phyloP scores from a whole-genome alignment of 2,797 vertebrate genomes.

The Uromys caudimaculatus region DNA sequence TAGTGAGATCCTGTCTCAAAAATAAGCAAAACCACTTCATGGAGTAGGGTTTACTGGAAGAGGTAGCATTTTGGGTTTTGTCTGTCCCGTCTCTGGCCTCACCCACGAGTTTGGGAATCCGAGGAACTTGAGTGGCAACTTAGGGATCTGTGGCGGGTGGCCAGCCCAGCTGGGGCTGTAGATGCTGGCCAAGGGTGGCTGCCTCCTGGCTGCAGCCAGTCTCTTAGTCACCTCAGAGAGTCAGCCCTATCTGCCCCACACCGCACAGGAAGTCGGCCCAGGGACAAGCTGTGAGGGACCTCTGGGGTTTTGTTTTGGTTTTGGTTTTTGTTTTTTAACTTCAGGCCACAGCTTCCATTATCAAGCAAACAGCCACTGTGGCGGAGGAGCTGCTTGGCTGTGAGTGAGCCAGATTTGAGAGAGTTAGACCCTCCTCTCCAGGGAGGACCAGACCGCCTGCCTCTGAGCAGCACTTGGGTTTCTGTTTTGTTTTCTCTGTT shows the following conservation, averaged over 20 bases:
- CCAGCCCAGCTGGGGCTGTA: background rate
- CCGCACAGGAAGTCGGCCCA: background rate
- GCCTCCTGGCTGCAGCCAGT: background rate
- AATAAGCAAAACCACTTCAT: background rate
- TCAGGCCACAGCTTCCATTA: background rate
- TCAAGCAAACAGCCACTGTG: background rate
- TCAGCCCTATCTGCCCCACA: fast-evolving
- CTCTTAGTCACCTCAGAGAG: conserved; percentile 33
- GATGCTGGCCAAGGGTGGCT: background rate
- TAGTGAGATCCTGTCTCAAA: background rate
- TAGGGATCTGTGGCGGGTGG: background rate
- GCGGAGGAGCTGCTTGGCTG: background rate
- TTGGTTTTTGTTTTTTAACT: background rate
- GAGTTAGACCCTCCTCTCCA: background rate
- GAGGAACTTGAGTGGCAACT: background rate
- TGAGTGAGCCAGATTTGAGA: background rate
- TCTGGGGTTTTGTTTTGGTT: no score
- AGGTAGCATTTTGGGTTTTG: background rate
- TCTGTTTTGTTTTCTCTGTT: background rate
- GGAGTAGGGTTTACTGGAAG: background rate
- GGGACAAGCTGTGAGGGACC: background rate
- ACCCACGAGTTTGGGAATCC: background rate
- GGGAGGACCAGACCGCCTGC: background rate
- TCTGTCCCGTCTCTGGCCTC: background rate
- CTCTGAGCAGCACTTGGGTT: background rate